Percentiles rank a stretch among this genome's conserved stretches.
These are phyloP conservation scores for Noctua fimbriata DNA, from an alignment of 2,888 invertebrate species.

Conservation along the genomic window DNA sequence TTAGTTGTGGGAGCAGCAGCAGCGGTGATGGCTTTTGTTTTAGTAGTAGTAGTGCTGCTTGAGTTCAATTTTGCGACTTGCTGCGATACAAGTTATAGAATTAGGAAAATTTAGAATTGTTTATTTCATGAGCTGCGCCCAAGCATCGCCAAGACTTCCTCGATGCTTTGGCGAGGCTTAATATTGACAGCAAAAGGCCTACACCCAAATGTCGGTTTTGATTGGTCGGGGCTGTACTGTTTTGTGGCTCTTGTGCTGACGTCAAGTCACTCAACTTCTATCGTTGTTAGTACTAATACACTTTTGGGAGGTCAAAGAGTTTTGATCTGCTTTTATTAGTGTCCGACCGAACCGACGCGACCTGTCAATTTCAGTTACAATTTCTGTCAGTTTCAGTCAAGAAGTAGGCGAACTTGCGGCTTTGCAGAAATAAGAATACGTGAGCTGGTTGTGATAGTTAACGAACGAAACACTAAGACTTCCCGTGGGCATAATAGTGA, in stretches of 20 bases:
- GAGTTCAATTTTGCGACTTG: conserved; percentile 83
- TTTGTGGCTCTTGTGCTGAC: background rate
- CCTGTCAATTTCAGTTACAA: background rate
- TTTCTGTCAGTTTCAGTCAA: background rate
- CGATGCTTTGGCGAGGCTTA: background rate
- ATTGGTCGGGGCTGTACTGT: background rate
- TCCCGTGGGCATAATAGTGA: background rate
- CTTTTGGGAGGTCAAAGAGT: background rate
- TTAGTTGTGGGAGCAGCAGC: conserved; percentile 63
- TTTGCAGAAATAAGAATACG: background rate
- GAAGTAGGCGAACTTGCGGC: background rate
- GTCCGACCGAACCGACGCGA: background rate
- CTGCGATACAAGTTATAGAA: conserved; percentile 72
- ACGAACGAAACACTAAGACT: background rate
- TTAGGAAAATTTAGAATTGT: background rate
- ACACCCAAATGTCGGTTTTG: background rate
- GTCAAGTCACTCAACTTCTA: background rate
- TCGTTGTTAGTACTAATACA: background rate
- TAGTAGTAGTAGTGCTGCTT: conserved; percentile 21
- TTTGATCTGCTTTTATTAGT: background rate
- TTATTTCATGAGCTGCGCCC: background rate
- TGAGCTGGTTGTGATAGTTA: background rate
- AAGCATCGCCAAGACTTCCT: background rate
- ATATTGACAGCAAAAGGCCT: background rate
- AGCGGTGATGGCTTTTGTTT: conserved; percentile 33